Evolutionary conservation across 2,797 vertebrate genomes (phyloP), one percentile per base, ranked within the genome.

Genomic region (Sebastiscus tertius): DNA sequence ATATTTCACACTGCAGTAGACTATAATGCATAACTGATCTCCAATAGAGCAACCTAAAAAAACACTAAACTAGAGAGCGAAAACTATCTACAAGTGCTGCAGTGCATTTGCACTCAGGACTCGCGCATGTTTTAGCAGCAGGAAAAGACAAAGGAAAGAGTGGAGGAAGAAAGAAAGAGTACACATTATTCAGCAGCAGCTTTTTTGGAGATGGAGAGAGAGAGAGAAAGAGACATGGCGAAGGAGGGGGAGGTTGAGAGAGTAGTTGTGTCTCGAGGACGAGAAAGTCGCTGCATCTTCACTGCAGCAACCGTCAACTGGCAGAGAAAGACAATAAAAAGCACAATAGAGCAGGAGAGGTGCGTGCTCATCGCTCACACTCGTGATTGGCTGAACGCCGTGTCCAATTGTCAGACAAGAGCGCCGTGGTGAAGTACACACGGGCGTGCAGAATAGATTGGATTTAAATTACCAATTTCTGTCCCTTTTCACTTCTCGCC

Each of bases 231-330:
- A 13, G 72, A 72, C 65, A 7, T 46, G 42, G 42, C 42, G 42
- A 72, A 58, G 8, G 5, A 29, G 80, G 54, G 62, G 6, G 2
- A 20, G 58, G 58, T 62, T 16, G 75, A 68, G 80, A 68, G 79
- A 42, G 46, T 22, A 60, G 56, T 77, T 87, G 77, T 70, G 75
- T 88, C 79, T 86, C 62, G 74, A 87, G 78, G 78, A 81, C 34
- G 46, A 84, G 66, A 55, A 77, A 68, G 60, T 64, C 34, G 14
- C 87, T 88, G 89, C 90, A 91, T 86, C 85, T 91, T 75, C 73
- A 86, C 90, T 91, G 92, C 91, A 87, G 89, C 73, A 90, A 70
- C 67, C 79, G 66, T 84, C 74, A 84, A 72, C 29, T 20, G 65
- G 66, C 72, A 62, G 66, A 59, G 68, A 54, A 86, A 84, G 84